Percentiles rank a stretch among this genome's conserved stretches.
phyloP scores from a whole-genome alignment of 2,797 vertebrate species.

The Danio jaintianensis region DNA sequence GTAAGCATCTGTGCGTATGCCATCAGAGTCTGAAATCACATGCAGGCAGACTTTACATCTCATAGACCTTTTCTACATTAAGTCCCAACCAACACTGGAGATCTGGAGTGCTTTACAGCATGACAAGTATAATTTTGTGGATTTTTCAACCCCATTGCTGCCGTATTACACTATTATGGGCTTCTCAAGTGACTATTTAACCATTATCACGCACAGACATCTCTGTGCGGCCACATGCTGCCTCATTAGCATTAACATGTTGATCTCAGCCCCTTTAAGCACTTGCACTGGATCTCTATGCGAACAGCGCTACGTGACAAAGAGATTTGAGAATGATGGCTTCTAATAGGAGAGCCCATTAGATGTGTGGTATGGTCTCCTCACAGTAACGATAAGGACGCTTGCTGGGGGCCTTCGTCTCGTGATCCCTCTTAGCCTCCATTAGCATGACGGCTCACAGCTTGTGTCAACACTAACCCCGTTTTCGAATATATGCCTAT shows the following conservation, averaged over 20 bases:
- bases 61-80: not conserved
- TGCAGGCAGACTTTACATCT: not conserved
- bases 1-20: not conserved
- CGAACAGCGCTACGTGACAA: conserved; percentile 24
- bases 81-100: not conserved
- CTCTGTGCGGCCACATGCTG: conserved; percentile 8
- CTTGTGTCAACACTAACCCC: conserved; percentile 7
- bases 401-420: conserved; percentile 27
- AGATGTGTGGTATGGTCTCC: conserved; percentile 28
- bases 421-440: conserved; percentile 27
- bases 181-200: conserved; percentile 35
- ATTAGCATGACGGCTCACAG: conserved; percentile 48
- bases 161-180: conserved; percentile 2
- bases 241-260: conserved; percentile 40
- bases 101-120: not conserved
- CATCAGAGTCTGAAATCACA: not conserved
- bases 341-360: conserved; percentile 49
- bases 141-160: conserved; percentile 9
- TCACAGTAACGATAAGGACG: conserved; percentile 29
- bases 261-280: conserved; percentile 24
- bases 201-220: conserved; percentile 20
- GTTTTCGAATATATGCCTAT: not conserved
- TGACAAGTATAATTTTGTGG: conserved; percentile 4
- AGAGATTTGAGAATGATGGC: conserved; percentile 48
- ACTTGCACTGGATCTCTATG: not conserved